Percentiles rank a stretch among this genome's conserved stretches.
phyloP scores from a whole-genome alignment of 2,113 vertebrate species.

The Phainopepla nitens region DNA sequence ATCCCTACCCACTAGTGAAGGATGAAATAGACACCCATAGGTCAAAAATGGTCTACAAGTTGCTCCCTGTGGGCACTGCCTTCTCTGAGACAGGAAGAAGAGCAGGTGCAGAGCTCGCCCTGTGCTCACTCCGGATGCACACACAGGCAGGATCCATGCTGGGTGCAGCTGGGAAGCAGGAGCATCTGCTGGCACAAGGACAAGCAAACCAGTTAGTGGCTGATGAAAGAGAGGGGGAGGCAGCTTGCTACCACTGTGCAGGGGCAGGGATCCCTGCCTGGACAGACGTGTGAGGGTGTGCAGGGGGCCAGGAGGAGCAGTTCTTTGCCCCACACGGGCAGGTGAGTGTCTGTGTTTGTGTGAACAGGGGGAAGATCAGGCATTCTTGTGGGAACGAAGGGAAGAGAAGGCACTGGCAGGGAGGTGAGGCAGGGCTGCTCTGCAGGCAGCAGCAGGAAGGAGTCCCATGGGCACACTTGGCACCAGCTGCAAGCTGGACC shows the following conservation, averaged over 20 bases:
- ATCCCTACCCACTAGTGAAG: not conserved
- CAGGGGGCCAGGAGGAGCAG: not conserved
- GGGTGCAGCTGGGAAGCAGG: not conserved
- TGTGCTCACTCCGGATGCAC: not conserved
- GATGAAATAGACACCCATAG: not conserved
- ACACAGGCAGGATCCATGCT: not conserved
- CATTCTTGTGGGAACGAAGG: not conserved
- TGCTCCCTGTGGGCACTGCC: not conserved
- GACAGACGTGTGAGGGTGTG: not conserved
- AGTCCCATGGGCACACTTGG: not conserved
- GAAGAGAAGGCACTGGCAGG: not conserved
- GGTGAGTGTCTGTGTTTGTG: not conserved
- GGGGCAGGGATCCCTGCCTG: not conserved
- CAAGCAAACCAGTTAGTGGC: accelerated
- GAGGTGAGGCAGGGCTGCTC: not conserved
- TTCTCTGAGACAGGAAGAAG: not conserved
- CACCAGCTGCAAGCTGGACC: not conserved
- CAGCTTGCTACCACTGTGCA: not conserved
- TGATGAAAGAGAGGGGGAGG: not conserved
- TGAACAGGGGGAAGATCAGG: not conserved
- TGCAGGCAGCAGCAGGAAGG: not conserved
- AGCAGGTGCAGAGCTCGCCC: not conserved
- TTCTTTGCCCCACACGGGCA: not conserved
- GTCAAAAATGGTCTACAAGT: not conserved
- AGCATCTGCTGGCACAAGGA: not conserved